A percentile compares a stretch with the other conserved stretches of the same genome.
phyloP scores from a whole-genome alignment of 2,113 vertebrate genomes.

The Manacus vitellinus region DNA sequence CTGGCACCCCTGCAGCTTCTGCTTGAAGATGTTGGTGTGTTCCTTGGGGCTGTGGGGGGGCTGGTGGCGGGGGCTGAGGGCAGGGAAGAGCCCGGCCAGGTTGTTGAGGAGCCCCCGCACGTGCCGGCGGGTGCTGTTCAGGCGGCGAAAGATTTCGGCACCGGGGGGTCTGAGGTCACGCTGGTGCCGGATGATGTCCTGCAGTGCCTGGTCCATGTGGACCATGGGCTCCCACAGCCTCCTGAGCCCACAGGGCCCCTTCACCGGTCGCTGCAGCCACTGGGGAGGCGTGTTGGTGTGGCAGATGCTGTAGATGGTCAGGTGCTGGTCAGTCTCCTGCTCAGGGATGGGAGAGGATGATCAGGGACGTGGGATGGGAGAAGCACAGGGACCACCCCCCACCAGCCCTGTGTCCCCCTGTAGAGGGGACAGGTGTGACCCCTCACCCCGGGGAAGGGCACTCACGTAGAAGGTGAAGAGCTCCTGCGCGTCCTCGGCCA shows the following conservation, averaged over 20 bases:
- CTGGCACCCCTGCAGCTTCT: constrained; percentile 56
- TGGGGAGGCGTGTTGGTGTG: not conserved
- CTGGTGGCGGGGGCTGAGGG: not conserved
- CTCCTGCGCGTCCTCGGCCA: not conserved
- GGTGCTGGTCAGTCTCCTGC: constrained; percentile 21
- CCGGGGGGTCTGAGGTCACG: not conserved
- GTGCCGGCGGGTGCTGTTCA: not conserved
- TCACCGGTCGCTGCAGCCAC: not conserved
- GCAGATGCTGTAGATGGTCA: not conserved
- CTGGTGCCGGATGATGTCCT: not conserved
- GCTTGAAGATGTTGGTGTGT: not conserved
- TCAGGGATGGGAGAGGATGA: not conserved
- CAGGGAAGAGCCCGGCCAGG: not conserved
- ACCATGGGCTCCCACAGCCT: not conserved
- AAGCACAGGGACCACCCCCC: accelerated
- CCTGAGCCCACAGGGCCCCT: not conserved
- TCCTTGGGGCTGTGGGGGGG: accelerated
- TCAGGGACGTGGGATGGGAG: not conserved
- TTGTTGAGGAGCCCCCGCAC: constrained; percentile 48
- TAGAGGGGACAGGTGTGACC: not conserved
- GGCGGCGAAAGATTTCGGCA: not conserved
- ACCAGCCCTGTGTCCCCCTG: accelerated
- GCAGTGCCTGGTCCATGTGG: not conserved
- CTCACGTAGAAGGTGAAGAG: constrained; percentile 63
- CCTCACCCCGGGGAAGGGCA: not conserved